phyloP scores from a whole-genome alignment of 2,797 vertebrate genomes.

The Cichlasoma orientale region DNA sequence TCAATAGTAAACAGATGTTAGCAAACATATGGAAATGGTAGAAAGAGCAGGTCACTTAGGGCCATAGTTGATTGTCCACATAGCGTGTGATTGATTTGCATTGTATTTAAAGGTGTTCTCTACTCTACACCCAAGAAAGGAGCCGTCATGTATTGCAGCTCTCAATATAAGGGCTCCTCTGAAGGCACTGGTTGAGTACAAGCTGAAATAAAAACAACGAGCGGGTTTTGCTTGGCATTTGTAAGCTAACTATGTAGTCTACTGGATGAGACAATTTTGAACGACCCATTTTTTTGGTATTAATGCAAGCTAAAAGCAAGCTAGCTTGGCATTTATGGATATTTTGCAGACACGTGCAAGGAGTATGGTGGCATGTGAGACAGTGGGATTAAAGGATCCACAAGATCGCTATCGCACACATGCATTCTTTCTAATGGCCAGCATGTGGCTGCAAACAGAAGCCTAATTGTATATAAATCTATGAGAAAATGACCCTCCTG shows the following conservation, averaged over 20 bases:
- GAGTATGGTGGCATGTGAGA: fast-evolving
- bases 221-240: neutral
- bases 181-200: neutral
- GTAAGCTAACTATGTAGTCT: neutral
- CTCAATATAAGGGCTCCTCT: conserved; percentile 9
- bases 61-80: neutral
- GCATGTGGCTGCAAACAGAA: neutral
- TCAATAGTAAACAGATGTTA: conserved; percentile 4
- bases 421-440: neutral
- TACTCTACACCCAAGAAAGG: neutral
- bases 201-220: neutral
- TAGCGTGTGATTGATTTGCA: neutral
- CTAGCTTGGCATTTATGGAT: neutral
- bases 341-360: neutral
- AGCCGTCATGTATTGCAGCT: neutral
- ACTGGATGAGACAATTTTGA: neutral
- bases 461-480: neutral
- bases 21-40: neutral
- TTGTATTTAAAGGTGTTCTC: neutral
- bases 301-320: neutral
- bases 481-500: neutral
- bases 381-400: neutral
- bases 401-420: neutral
- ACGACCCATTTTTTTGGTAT: neutral
- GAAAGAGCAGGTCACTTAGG: neutral